These are phyloP conservation scores for Oryzias dopingdopingensis DNA, from an alignment of 2,797 vertebrate species.

Conservation along the genomic window DNA sequence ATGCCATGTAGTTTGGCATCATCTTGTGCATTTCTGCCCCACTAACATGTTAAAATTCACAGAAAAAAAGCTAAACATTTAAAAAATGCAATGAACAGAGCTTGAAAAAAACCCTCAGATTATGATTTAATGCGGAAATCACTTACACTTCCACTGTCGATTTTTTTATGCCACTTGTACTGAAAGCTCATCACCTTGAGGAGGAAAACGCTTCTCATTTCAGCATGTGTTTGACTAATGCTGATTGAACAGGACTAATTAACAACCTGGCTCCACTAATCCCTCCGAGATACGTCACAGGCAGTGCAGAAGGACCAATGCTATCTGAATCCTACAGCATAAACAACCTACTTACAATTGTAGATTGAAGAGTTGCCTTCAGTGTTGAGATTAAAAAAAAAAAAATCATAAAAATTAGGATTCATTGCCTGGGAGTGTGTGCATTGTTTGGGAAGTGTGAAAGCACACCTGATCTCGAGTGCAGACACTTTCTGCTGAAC, in stretches of 20 bases:
- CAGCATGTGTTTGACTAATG: conserved; percentile 6
- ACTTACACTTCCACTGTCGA: neutral
- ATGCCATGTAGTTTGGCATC: too few species aligned
- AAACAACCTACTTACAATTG: conserved; percentile 44
- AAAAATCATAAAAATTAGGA: too few species aligned
- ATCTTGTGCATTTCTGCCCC: too few species aligned
- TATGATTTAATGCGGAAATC: too few species aligned
- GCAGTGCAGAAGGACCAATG: conserved; percentile 30
- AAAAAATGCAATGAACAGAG: neutral
- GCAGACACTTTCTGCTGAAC: too few species aligned
- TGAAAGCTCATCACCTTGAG: neutral
- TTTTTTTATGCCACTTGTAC: neutral
- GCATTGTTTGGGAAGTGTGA: too few species aligned
- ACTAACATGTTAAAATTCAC: too few species aligned
- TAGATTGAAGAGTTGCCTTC: conserved; percentile 40
- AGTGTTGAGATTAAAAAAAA: conserved; percentile 30
- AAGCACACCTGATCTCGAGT: too few species aligned
- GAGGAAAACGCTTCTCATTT: conserved; percentile 14
- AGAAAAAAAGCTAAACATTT: neutral
- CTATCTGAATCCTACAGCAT: conserved; percentile 24
- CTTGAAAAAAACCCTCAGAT: neutral
- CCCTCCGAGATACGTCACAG: conserved; percentile 33
- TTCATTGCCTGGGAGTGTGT: too few species aligned
- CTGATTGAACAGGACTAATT: conserved; percentile 38
- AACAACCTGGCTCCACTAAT: conserved; percentile 43